These are phyloP conservation scores for Sebastes trivittatus DNA, from an alignment of 2,797 vertebrate genomes.

Conservation along the genomic window DNA sequence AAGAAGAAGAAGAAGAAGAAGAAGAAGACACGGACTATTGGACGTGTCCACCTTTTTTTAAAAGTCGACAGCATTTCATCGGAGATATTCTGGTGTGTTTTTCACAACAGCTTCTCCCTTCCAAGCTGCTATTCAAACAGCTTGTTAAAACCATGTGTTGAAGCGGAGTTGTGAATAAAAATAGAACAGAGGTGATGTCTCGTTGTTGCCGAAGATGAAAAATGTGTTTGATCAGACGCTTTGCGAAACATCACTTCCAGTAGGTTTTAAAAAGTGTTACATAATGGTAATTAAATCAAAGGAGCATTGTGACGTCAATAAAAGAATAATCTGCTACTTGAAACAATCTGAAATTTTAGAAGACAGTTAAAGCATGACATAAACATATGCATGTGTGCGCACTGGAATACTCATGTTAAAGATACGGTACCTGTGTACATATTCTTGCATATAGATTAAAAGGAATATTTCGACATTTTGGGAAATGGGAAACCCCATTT, in stretches of 20 bases:
- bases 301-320: neutral
- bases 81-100: constrained; percentile 17
- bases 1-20: neutral
- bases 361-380: neutral
- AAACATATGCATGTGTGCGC: neutral
- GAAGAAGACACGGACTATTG: neutral
- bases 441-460: neutral
- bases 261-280: neutral
- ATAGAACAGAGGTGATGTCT: constrained; percentile 43
- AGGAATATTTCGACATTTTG: neutral
- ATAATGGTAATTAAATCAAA: neutral
- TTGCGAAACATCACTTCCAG: constrained; percentile 1
- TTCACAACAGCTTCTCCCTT: neutral
- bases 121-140: constrained; percentile 28
- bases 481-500: neutral
- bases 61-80: constrained; percentile 15
- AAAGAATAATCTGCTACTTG: neutral
- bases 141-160: constrained; percentile 30
- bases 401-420: neutral
- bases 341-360: neutral
- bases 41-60: neutral
- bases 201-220: constrained; percentile 8
- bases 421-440: neutral
- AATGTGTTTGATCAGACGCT: constrained; percentile 20
- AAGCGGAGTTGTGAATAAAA: constrained; percentile 32